phyloP scores from a whole-genome alignment of 2,888 invertebrate species.

The Clunio marinus region DNA sequence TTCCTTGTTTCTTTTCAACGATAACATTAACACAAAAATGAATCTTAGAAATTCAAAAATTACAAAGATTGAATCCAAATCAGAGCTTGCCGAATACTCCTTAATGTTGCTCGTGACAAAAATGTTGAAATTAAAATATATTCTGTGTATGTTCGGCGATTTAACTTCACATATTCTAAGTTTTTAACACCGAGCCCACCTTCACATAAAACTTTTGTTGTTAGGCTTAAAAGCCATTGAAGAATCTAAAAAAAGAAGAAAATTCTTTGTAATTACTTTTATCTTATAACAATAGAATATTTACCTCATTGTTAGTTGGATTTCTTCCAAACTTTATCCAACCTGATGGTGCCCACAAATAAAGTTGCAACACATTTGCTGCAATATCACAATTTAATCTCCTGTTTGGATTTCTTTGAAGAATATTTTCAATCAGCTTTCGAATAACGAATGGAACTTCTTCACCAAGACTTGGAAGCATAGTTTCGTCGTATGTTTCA shows the following conservation, averaged over 20 bases:
- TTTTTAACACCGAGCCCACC: slow-evolving; percentile 47
- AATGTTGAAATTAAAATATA: slow-evolving; percentile 69
- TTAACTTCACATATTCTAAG: slow-evolving; percentile 36
- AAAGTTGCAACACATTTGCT: slow-evolving; percentile 69
- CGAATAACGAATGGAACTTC: slow-evolving; percentile 57
- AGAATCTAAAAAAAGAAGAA: slow-evolving; percentile 55
- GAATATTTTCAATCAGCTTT: slow-evolving; percentile 58
- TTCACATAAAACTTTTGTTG: slow-evolving; percentile 70
- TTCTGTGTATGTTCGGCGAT: slow-evolving; percentile 65
- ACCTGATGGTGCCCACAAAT: slow-evolving; percentile 68
- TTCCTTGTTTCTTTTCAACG: no score
- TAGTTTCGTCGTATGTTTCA: slow-evolving; percentile 58
- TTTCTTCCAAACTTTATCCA: slow-evolving; percentile 59
- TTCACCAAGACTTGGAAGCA: slow-evolving; percentile 59
- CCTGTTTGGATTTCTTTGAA: slow-evolving; percentile 60
- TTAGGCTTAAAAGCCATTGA: slow-evolving; percentile 69
- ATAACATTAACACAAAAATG: neutral
- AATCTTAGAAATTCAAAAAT: neutral
- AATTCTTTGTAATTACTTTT: no score
- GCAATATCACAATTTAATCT: slow-evolving; percentile 64
- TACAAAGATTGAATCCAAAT: slow-evolving; percentile 58
- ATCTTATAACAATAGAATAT: no score
- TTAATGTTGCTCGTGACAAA: slow-evolving; percentile 59
- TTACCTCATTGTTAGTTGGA: slow-evolving; percentile 62
- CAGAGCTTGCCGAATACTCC: slow-evolving; percentile 59